Conservation (phyloP, 2,888 invertebrate species). For the Torymus auratus region DNA sequence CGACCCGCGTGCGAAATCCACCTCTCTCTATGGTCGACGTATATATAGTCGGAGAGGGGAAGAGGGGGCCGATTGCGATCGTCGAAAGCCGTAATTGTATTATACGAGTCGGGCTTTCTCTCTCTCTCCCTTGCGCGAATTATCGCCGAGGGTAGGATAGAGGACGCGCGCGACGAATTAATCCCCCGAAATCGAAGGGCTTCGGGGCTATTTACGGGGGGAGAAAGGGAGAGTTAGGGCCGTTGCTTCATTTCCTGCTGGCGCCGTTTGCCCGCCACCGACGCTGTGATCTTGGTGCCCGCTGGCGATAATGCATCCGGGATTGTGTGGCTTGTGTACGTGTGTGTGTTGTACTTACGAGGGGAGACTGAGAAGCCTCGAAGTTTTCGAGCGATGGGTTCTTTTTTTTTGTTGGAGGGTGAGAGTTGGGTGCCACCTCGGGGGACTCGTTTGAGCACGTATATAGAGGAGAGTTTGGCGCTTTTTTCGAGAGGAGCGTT, state of each 20-base stretch:
- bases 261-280: conserved; percentile 19
- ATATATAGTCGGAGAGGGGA: too few relatives aligned
- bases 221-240: background rate
- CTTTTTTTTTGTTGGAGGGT: conserved; percentile 14
- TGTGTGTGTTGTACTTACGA: background rate
- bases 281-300: background rate
- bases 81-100: conserved; percentile 56
- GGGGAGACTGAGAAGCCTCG: conserved; percentile 10
- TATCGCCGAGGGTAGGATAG: conserved; percentile 62
- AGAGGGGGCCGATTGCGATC: conserved; percentile 33
- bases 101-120: conserved; percentile 44
- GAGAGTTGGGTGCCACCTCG: background rate
- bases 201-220: conserved; percentile 65
- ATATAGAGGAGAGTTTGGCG: background rate
- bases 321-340: background rate
- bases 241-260: conserved; percentile 39
- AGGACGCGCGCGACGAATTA: conserved; percentile 61
- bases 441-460: conserved; percentile 19
- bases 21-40: conserved; percentile 5
- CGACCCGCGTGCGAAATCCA: conserved; percentile 46
- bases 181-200: conserved; percentile 66
- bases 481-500: too few relatives aligned
- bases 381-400: background rate
- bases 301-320: conserved; percentile 36
- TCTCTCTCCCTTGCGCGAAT: conserved; percentile 61